A percentile compares a stretch with the other conserved stretches of the same genome.
Conservation (phyloP, 2,888 invertebrate genomes). For the Syritta pipiens region DNA sequence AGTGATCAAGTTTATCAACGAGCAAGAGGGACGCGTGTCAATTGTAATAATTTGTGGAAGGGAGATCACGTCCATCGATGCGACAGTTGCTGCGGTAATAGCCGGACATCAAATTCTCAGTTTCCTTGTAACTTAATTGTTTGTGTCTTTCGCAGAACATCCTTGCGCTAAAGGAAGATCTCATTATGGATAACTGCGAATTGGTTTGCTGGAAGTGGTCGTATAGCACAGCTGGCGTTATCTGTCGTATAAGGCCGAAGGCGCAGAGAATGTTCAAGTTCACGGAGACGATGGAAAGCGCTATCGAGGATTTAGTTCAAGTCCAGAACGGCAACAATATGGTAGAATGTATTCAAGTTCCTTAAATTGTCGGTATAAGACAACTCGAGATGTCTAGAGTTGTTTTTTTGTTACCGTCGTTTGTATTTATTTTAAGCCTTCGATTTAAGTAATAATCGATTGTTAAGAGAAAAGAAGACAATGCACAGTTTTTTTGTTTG, state of each 20-base stretch:
- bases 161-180: constrained; percentile 80
- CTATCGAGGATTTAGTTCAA: constrained; percentile 63
- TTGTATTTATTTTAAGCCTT: constrained; percentile 28
- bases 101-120: constrained; percentile 11
- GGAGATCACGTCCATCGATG: constrained; percentile 82
- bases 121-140: background rate
- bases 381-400: too few species aligned
- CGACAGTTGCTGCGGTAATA: constrained; percentile 83
- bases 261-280: constrained; percentile 74
- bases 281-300: constrained; percentile 72
- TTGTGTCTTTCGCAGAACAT: constrained; percentile 79
- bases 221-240: constrained; percentile 76
- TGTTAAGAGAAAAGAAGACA: background rate
- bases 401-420: background rate
- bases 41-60: constrained; percentile 88
- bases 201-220: constrained; percentile 81
- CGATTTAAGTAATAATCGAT: constrained; percentile 17
- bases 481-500: constrained; percentile 4
- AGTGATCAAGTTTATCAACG: constrained; percentile 87
- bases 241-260: constrained; percentile 74
- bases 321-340: constrained; percentile 9
- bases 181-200: constrained; percentile 80
- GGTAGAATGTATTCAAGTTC: constrained; percentile 6
- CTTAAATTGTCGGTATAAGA: too few species aligned
- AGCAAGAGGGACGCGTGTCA: constrained; percentile 81